phyloP scores from a whole-genome alignment of 2,113 vertebrate species.

The Leptobrachium leishanense region DNA sequence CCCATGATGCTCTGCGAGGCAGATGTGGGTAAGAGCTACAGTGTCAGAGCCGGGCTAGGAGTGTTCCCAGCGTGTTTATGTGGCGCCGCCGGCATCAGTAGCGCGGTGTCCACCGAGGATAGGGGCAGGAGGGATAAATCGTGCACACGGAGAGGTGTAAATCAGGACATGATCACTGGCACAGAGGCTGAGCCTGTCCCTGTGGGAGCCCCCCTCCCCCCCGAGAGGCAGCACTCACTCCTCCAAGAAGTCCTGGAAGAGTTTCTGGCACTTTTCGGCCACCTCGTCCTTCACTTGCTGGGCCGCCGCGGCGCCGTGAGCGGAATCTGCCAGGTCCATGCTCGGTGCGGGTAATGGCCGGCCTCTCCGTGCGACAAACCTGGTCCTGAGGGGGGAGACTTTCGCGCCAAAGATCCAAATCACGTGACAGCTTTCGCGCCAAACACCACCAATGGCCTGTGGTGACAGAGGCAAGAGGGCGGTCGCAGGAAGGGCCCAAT shows the following conservation, averaged over 20 bases:
- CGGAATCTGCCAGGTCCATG: conserved; percentile 72
- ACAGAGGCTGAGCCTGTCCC: too few relatives aligned
- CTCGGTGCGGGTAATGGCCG: conserved; percentile 54
- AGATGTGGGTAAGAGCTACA: too few relatives aligned
- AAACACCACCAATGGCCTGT: conserved; percentile 49
- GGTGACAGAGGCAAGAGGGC: too few relatives aligned
- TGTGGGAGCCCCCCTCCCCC: background rate
- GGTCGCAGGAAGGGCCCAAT: too few relatives aligned
- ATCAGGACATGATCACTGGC: too few relatives aligned
- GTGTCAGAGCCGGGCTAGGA: too few relatives aligned
- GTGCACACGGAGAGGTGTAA: too few relatives aligned
- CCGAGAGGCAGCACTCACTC: conserved; percentile 77
- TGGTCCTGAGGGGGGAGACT: background rate
- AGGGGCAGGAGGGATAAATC: too few relatives aligned
- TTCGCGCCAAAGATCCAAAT: background rate
- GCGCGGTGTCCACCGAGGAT: too few relatives aligned
- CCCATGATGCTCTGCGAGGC: background rate
- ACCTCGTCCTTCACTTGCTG: conserved; percentile 87
- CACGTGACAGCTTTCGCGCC: conserved; percentile 67
- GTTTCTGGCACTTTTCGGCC: conserved; percentile 95
- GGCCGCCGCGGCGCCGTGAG: conserved; percentile 68
- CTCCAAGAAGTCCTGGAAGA: conserved; percentile 95
- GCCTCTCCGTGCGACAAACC: background rate
- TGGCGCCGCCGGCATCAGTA: background rate
- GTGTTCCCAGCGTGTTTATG: background rate